Percentiles rank a stretch among this genome's conserved stretches.
phyloP scores from a whole-genome alignment of 1,140 invertebrate genomes.

The Panagrolaimus sp. region DNA sequence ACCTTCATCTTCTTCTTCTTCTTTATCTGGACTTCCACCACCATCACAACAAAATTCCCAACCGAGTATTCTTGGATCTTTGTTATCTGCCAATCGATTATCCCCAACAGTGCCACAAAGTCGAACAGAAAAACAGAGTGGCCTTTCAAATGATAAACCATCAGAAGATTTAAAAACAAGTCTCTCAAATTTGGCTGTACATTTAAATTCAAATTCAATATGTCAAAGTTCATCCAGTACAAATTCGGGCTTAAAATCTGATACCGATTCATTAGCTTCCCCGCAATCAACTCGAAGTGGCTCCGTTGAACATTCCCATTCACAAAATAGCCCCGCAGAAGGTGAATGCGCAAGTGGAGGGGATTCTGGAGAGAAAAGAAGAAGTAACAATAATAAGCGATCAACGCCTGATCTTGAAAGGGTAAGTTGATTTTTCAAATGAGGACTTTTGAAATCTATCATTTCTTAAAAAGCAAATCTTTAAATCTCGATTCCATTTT shows the following conservation, averaged over 20 bases:
- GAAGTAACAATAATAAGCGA: background rate
- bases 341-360: background rate
- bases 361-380: background rate
- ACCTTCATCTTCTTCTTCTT: background rate
- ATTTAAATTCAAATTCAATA: slow-evolving; percentile 22
- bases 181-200: slow-evolving; percentile 22
- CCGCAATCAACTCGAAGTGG: slow-evolving; percentile 23
- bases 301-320: slow-evolving; percentile 16
- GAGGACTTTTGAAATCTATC: too few relatives aligned
- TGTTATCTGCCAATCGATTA: slow-evolving; percentile 35
- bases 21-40: slow-evolving; percentile 9
- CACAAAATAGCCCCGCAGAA: background rate
- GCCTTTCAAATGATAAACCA: slow-evolving; percentile 29
- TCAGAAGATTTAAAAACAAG: slow-evolving; percentile 16
- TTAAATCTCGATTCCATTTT: slow-evolving; percentile 17
- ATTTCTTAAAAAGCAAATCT: slow-evolving; percentile 13
- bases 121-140: slow-evolving; percentile 49
- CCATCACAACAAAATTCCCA: slow-evolving; percentile 17
- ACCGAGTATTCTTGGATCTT: slow-evolving; percentile 32
- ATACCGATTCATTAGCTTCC: slow-evolving; percentile 24
- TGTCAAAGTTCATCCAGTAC: slow-evolving; percentile 32
- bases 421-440: slow-evolving; percentile 4
- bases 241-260: slow-evolving; percentile 25
- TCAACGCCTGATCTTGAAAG: background rate
- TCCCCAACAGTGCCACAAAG: slow-evolving; percentile 54